Percentiles rank a stretch among this genome's conserved stretches.
phyloP scores from a whole-genome alignment of 2,888 invertebrate genomes.

The Xanthia icteritia region DNA sequence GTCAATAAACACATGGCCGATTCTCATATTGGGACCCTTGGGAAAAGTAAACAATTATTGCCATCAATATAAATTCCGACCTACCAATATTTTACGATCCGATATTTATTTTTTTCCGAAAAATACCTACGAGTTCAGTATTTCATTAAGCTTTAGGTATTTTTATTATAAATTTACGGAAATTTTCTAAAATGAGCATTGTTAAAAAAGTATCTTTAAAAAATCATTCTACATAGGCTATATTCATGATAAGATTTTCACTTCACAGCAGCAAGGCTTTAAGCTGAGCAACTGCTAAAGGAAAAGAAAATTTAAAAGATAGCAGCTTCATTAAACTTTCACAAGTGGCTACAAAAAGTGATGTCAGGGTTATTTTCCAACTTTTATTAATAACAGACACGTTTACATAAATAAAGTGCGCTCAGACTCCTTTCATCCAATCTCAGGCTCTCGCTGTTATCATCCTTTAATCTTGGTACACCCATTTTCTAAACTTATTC shows the following conservation, averaged over 20 bases:
- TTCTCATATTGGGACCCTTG: background rate
- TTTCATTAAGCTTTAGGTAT: background rate
- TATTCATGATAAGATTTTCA: slow-evolving; percentile 12
- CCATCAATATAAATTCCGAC: slow-evolving; percentile 7
- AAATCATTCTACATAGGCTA: background rate
- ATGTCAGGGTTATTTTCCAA: slow-evolving; percentile 52
- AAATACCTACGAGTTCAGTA: background rate
- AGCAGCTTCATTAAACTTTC: slow-evolving; percentile 53
- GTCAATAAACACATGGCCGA: background rate
- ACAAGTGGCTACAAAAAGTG: slow-evolving; percentile 53
- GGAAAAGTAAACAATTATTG: background rate
- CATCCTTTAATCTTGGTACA: slow-evolving; percentile 49
- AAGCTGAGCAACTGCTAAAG: slow-evolving; percentile 32
- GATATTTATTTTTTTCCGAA: background rate
- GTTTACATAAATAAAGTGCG: slow-evolving; percentile 48
- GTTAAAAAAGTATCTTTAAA: background rate
- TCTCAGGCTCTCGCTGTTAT: slow-evolving; percentile 33
- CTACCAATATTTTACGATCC: background rate
- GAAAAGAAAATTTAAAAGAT: slow-evolving; percentile 34
- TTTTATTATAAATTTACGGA: background rate
- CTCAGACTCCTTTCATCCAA: slow-evolving; percentile 41
- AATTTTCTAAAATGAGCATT: background rate
- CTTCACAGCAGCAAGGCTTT: background rate
- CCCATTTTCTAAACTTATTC: slow-evolving; percentile 67
- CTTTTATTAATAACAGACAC: slow-evolving; percentile 56